Conservation (phyloP, 2,888 invertebrate genomes). For the Drosophila peninsularis region DNA sequence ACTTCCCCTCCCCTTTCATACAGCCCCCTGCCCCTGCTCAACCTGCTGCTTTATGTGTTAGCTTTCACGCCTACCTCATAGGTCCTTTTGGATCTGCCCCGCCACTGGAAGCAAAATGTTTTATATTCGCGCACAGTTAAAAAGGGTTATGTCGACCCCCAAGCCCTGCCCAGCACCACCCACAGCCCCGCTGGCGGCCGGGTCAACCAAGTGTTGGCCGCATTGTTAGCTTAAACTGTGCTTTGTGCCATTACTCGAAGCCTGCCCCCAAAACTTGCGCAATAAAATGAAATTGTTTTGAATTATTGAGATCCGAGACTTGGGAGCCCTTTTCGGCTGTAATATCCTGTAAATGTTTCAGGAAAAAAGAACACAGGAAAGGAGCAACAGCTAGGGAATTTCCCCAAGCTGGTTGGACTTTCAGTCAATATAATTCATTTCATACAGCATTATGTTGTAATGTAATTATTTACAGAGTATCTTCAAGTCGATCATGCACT, state of each 20-base stretch:
- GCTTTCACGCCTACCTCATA: slow-evolving; percentile 56
- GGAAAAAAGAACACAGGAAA: neutral
- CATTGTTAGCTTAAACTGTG: slow-evolving; percentile 70
- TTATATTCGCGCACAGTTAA: slow-evolving; percentile 55
- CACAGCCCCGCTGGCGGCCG: slow-evolving; percentile 1
- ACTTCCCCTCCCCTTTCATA: neutral
- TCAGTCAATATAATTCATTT: neutral
- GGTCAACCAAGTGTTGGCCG: slow-evolving; percentile 56
- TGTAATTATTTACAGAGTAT: neutral
- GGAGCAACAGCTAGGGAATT: neutral
- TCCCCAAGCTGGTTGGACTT: neutral
- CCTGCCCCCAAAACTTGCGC: slow-evolving; percentile 49
- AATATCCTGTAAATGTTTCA: neutral
- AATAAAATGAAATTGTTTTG: slow-evolving; percentile 79
- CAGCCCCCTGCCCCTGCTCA: neutral
- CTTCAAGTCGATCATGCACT: slow-evolving; percentile 9
- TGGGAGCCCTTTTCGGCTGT: slow-evolving; percentile 27
- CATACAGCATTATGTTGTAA: neutral
- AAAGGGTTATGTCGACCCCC: slow-evolving; percentile 47
- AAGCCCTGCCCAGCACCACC: neutral
- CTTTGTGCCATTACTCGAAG: slow-evolving; percentile 42
- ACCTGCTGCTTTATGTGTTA: slow-evolving; percentile 39
- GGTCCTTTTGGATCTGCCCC: neutral
- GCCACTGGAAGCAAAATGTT: slow-evolving; percentile 39
- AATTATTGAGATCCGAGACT: slow-evolving; percentile 75